Evolutionary conservation across 2,113 vertebrate genomes (phyloP).

Genomic region (Oreotragus oreotragus): DNA sequence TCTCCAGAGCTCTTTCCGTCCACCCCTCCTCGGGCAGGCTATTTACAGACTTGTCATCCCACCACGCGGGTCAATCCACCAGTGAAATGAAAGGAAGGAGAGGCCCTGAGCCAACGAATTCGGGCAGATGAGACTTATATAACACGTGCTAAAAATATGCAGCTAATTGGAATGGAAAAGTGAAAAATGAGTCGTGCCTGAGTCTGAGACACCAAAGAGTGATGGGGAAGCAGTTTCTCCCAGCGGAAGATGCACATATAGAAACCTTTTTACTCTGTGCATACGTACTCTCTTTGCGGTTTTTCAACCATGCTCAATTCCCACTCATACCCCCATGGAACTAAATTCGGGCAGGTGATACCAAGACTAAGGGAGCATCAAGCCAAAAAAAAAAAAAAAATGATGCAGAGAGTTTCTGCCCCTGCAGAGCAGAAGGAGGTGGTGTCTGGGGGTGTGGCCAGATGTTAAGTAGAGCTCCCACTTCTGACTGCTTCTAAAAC

Average conservation of each 20-base stretch:
- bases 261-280: conserved; percentile 44
- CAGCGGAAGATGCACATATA: conserved; percentile 34
- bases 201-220: conserved; percentile 25
- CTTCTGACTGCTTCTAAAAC: neutral
- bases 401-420: neutral
- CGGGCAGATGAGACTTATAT: conserved; percentile 72
- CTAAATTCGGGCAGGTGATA: neutral
- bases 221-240: neutral
- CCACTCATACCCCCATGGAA: neutral
- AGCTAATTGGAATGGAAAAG: conserved; percentile 65
- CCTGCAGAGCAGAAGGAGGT: neutral
- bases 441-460: neutral
- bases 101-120: conserved; percentile 54
- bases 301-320: neutral
- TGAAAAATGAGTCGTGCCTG: conserved; percentile 21
- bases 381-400: neutral
- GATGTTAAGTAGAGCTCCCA: neutral
- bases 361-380: neutral
- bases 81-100: conserved; percentile 59
- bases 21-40: conserved; percentile 59
- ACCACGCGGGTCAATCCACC: conserved; percentile 62
- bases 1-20: conserved; percentile 53
- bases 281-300: neutral
- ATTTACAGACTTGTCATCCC: conserved; percentile 71
- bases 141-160: conserved; percentile 70